These are phyloP conservation scores for Ommatoiulus sabulosus DNA, from an alignment of 2,888 invertebrate species.

Conservation along the genomic window DNA sequence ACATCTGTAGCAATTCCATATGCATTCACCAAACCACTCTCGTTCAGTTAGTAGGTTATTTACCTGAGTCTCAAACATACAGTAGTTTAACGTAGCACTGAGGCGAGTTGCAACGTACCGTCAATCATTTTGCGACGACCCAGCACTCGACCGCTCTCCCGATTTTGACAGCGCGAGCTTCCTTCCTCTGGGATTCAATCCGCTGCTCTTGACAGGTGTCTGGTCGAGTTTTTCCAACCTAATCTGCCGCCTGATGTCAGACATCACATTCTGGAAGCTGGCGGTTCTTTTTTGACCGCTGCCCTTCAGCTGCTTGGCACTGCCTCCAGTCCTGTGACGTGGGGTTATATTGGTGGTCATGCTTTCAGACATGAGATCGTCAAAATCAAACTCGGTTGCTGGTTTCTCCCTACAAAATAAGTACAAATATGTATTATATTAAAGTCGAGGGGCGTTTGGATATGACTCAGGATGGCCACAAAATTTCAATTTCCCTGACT, in stretches of 20 bases:
- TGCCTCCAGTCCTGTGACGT: conserved; percentile 42
- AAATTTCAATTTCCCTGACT: too few relatives aligned
- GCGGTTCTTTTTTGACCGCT: conserved; percentile 53
- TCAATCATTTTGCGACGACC: neutral
- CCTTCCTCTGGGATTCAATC: neutral
- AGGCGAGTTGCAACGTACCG: too few relatives aligned
- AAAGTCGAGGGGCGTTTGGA: too few relatives aligned
- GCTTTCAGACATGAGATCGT: conserved; percentile 52
- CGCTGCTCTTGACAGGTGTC: conserved; percentile 34
- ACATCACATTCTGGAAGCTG: conserved; percentile 56
- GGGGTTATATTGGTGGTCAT: conserved; percentile 51
- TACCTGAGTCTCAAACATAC: neutral
- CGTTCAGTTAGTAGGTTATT: neutral
- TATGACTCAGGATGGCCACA: too few relatives aligned
- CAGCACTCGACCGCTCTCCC: neutral
- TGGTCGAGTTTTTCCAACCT: conserved; percentile 50
- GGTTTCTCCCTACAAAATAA: conserved; percentile 40
- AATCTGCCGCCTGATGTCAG: conserved; percentile 54
- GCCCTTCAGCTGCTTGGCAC: conserved; percentile 47
- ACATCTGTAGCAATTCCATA: too few relatives aligned
- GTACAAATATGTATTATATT: neutral
- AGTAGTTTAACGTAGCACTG: too few relatives aligned
- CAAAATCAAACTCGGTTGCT: conserved; percentile 53
- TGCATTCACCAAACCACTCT: too few relatives aligned
- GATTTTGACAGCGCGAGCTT: neutral